Evolutionary conservation across 2,113 vertebrate species (phyloP), one percentile per base, ranked within the genome.

Genomic region (Lasiurus borealis): DNA sequence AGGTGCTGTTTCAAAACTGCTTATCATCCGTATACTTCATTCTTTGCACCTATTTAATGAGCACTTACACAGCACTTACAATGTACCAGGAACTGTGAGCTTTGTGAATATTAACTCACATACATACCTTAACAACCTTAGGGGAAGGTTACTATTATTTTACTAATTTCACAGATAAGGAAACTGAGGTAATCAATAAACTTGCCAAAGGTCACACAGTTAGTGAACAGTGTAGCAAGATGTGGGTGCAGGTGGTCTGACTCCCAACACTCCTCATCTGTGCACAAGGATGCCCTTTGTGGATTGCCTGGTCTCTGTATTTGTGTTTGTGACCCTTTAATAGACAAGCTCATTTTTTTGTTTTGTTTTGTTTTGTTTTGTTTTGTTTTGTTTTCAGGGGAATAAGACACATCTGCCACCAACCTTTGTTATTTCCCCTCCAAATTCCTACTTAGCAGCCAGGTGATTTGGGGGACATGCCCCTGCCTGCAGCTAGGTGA

Each of bases 241-340:
- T 54, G 57, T 54, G 36, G 76, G 85, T 21, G 2, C 29, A 25
- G 13, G 9, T 34, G 10, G 19, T 36, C 69, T 62, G 59, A 62
- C 59, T 27, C 9, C 57, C 59, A 11, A 27, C 11, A 3, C 14
- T 85, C 18, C 25, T 52, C 15, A 1, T 11, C 59, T 8, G 6
- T 36, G 6, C 0, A 36, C 2, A 2, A 0, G 6, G 18, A 34
- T 3, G 2, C 27, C 1, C 54, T 46, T 14, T 14, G 19, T n/a
- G 29, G 15, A 5, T 23, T 15, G 0, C 2, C 3, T 18, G 50
- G 50, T 50, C 50, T 50, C 50, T 16, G 64, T 52, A 7, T 66
- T 62, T 69, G 66, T 29, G 3, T 77, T 15, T 19, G 14, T 29
- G 46, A 16, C 14, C 36, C n/a, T 93, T 54, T 75, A 68, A 44